Percentiles rank a stretch among this genome's conserved stretches.
Conservation (phyloP, 2,888 invertebrate species). For the Himalopsyche japonica region DNA sequence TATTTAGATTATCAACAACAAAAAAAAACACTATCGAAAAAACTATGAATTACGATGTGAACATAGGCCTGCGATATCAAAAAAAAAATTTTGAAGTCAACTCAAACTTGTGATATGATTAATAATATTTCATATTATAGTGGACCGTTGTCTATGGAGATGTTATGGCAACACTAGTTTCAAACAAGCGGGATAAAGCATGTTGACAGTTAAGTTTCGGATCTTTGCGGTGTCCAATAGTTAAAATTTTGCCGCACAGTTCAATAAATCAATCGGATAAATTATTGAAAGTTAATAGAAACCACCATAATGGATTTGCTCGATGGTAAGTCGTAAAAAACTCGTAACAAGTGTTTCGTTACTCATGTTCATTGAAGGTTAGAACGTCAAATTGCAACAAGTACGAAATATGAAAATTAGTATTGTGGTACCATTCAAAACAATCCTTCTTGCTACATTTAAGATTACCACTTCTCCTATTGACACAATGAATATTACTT, state of each 20-base stretch:
- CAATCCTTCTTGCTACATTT: neutral
- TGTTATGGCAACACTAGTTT: conserved; percentile 7
- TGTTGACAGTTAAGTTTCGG: conserved; percentile 26
- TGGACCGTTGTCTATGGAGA: too few species aligned
- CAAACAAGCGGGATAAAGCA: conserved; percentile 21
- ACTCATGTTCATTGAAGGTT: neutral
- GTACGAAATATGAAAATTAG: neutral
- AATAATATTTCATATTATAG: too few species aligned
- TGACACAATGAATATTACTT: too few species aligned
- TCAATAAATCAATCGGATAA: neutral
- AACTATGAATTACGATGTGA: too few species aligned
- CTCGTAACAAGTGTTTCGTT: neutral
- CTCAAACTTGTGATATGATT: too few species aligned
- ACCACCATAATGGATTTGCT: conserved; percentile 12
- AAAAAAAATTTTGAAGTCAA: too few species aligned
- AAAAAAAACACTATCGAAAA: too few species aligned
- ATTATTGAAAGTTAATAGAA: neutral
- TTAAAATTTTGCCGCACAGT: neutral
- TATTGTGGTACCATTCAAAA: neutral
- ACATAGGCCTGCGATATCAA: too few species aligned
- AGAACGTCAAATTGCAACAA: neutral
- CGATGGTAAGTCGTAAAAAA: conserved; percentile 12
- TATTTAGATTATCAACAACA: too few species aligned
- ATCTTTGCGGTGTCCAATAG: conserved; percentile 5
- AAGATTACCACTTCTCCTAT: neutral